Conservation (phyloP, 2,113 vertebrate species). For the Hypanus sabinus region DNA sequence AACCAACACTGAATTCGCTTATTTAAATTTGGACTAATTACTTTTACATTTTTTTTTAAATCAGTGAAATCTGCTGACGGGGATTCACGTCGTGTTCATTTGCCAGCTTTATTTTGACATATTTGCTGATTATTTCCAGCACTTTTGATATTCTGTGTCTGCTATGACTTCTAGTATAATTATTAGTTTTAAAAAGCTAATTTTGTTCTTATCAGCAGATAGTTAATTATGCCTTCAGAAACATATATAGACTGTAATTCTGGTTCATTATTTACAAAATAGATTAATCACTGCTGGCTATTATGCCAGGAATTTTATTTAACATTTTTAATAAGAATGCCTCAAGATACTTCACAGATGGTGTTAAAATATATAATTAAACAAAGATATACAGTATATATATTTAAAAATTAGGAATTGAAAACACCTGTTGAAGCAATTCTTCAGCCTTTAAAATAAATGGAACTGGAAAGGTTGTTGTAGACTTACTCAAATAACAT, state of each 20-base stretch:
- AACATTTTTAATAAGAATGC: not conserved
- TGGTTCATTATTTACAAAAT: not conserved
- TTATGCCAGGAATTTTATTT: not conserved
- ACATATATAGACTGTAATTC: not conserved
- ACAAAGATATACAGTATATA: not conserved
- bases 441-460: not conserved
- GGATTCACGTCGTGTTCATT: no score
- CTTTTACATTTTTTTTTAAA: no score
- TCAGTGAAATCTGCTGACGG: no score
- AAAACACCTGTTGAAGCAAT: not conserved
- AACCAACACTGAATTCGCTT: no score
- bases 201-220: not conserved
- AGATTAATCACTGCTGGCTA: not conserved
- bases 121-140: not conserved
- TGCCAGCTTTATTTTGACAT: not conserved
- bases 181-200: not conserved
- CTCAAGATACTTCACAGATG: not conserved
- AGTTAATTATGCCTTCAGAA: not conserved
- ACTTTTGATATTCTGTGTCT: not conserved
- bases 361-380: not conserved
- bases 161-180: not conserved
- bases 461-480: not conserved
- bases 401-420: not conserved
- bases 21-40: no score
- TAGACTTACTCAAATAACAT: not conserved